Base-by-base conservation (phyloP, 2,113 vertebrate species). In the Rhizomys pruinosus region DNA sequence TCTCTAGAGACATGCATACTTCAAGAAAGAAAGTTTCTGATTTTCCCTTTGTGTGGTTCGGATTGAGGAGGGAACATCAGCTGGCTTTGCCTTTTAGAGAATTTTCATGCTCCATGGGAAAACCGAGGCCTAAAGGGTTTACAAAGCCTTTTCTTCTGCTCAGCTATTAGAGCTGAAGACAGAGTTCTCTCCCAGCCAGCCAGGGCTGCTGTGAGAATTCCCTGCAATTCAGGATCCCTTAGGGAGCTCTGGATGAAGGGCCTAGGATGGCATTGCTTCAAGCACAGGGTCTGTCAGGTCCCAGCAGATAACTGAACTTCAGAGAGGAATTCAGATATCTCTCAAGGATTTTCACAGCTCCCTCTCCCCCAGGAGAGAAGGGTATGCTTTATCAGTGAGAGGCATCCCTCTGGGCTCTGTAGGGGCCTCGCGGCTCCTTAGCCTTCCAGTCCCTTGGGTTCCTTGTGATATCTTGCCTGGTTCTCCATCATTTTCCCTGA, bases 361-460 rank as follows among this genome's bases (percentile, higher is more conserved):
- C 11, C 8, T 71, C 23, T 0, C 11, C 12, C 3, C 2, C 23
- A 61, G 72, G 42, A 55, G 7, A 20, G 84, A 12, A 82, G 15
- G 5, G 0, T 0, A 3, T 10, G 2, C 64, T 39, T 29, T 16
- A 17, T 23, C 61, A 13, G 23, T 20, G 29, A 55, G 69, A 42
- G 34, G 63, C 0, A 2, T 2, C 7, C 0, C 32, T 39, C 3
- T 12, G 3, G 57, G 25, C 27, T 76, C 42, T 39, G 59, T 0
- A 23, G 3, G 3, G 5, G 55, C 4, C 1, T 19, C n/a, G n/a
- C 0, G 17, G 0, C 19, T 44, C 7, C 52, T 20, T 0, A 12
- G 68, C 32, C 25, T 27, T 61, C n/a, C 61, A 1, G 27, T 3
- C 0, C 29, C 15, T 15, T 4, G 9, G 2, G 2, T 20, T n/a